Base-by-base conservation (phyloP, 2,888 invertebrate genomes). In the Stratiomys singularior region DNA sequence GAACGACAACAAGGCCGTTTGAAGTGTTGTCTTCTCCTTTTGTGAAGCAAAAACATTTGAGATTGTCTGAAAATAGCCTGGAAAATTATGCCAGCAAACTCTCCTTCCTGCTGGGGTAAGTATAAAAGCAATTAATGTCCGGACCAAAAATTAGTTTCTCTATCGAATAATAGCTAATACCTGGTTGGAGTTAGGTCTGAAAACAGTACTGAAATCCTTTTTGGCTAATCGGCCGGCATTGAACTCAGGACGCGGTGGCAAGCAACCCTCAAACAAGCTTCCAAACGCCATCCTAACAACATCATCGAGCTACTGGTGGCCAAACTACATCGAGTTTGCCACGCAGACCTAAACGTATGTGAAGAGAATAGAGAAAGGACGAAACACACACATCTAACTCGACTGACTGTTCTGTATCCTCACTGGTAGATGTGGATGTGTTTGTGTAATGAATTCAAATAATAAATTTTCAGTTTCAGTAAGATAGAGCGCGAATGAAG, bases 211-310 rank as follows among this genome's bases (percentile, higher is more conserved):
- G 37, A 76, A 76, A 76, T 76, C 66, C 66, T 46, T 64, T 72
- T 76, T 47, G 74, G 64, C 27, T 81, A 81, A 81, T 81, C 81
- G 60, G 21, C 67, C 64, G 46, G 66, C 63, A 79, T n/a, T n/a
- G n/a, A n/a, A n/a, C 63, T 79, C 80, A 79, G 78, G 81, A 81
- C 79, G 79, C 79, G 81, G 79, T 79, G 81, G 79, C 80, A 81
- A 80, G 81, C 81, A 81, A 81, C 81, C 81, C 80, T 81, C 79
- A 82, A 82, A 82, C 81, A 81, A 81, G 80, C 81, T 81, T 81
- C 81, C 81, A 81, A 81, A 28, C 18, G 56, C 58, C 58, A 52
- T 58, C 7, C 72, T 30, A 71, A 30, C 47, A 52, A n/a, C n/a
- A 52, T 13, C 52, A 52, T 37, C 5, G 52, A 52, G 52, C 52